A percentile compares a stretch with the other conserved stretches of the same genome.
These are phyloP conservation scores for Druon quercuslanigerum DNA, from an alignment of 1,140 invertebrate species.

Conservation along the genomic window DNA sequence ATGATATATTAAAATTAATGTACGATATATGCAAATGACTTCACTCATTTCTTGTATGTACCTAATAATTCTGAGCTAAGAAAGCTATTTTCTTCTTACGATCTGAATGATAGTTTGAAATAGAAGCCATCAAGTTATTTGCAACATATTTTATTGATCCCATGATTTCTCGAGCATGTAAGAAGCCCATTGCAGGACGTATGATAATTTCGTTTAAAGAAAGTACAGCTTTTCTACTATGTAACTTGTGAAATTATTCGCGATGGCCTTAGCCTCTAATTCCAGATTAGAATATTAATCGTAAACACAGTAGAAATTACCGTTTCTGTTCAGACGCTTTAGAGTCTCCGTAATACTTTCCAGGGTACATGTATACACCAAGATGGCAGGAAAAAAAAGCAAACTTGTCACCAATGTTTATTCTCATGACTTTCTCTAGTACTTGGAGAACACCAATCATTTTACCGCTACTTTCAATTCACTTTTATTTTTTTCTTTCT, in stretches of 20 bases:
- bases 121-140: neutral
- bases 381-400: neutral
- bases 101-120: neutral
- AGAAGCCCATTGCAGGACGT: neutral
- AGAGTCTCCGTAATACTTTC: neutral
- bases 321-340: neutral
- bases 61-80: too few relatives aligned
- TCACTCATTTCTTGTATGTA: too few relatives aligned
- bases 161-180: neutral
- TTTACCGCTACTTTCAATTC: neutral
- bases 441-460: neutral
- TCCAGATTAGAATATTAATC: neutral
- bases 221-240: neutral
- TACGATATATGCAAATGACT: too few relatives aligned
- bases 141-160: neutral
- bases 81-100: neutral
- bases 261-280: slow-evolving; percentile 6
- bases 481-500: neutral
- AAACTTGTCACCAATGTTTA: slow-evolving; percentile 15
- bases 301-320: neutral
- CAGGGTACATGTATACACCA: neutral
- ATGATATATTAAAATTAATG: too few relatives aligned
- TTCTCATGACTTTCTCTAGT: neutral
- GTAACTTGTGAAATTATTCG: neutral
- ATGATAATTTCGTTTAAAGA: neutral